A percentile compares a stretch with the other conserved stretches of the same genome.
phyloP scores from a whole-genome alignment of 2,888 invertebrate species.

The Spilarctia lutea region DNA sequence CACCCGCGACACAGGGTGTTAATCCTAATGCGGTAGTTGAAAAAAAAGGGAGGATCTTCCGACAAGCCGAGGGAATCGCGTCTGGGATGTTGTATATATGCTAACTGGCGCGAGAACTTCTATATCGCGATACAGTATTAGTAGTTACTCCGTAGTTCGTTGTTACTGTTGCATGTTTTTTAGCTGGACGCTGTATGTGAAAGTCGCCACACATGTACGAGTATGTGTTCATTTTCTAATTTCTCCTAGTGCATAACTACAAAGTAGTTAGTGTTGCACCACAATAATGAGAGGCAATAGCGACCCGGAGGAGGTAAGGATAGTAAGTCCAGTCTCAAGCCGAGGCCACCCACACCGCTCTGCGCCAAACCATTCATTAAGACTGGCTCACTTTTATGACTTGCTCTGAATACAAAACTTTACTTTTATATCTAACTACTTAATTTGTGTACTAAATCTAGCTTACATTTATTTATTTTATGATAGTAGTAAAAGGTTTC shows the following conservation, averaged over 20 bases:
- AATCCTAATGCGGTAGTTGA: too few relatives aligned
- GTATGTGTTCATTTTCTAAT: not conserved
- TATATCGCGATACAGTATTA: too few relatives aligned
- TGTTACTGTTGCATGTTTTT: too few relatives aligned
- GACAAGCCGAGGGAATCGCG: too few relatives aligned
- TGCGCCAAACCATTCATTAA: conserved; percentile 20
- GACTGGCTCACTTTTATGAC: conserved; percentile 14
- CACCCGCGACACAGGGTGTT: too few relatives aligned
- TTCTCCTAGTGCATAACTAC: not conserved
- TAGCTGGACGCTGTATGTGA: too few relatives aligned
- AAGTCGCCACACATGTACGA: too few relatives aligned
- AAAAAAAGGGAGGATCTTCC: too few relatives aligned
- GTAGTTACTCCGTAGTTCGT: too few relatives aligned
- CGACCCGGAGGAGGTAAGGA: not conserved
- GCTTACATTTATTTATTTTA: not conserved
- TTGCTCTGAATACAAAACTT: conserved; percentile 2
- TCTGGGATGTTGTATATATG: too few relatives aligned
- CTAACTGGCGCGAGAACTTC: not conserved
- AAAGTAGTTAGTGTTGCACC: not conserved
- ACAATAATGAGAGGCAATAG: not conserved
- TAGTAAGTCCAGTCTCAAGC: not conserved
- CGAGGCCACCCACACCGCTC: conserved; percentile 7
- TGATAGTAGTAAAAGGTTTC: not conserved
- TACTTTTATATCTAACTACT: conserved; percentile 15
- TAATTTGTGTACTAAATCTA: conserved; percentile 8